Conservation (phyloP, 2,888 invertebrate species). For the Diadegma fenestrale region DNA sequence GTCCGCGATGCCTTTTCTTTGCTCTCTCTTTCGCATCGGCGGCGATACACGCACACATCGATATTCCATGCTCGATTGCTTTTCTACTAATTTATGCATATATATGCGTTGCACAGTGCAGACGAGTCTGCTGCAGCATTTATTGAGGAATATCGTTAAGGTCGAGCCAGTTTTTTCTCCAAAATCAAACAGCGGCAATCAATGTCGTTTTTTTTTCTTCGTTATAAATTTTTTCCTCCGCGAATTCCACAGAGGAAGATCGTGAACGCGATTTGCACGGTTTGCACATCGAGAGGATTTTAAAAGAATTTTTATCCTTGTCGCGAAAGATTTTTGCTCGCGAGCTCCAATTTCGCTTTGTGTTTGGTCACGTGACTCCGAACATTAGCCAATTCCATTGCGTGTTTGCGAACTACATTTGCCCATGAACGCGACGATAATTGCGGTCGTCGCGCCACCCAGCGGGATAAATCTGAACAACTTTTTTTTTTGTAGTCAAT, state of each 20-base stretch:
- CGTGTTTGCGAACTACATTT: background rate
- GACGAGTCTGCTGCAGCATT: conserved; percentile 14
- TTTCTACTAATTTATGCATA: conserved; percentile 47
- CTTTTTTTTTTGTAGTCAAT: too few species aligned
- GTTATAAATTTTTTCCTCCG: too few species aligned
- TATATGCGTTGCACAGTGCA: conserved; percentile 42
- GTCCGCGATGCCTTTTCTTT: conserved; percentile 64
- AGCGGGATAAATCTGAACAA: background rate
- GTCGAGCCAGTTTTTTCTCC: conserved; percentile 28
- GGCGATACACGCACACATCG: background rate
- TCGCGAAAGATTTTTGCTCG: background rate
- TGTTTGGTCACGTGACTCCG: background rate
- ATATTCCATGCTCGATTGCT: conserved; percentile 38
- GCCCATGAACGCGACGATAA: background rate
- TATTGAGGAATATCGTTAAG: conserved; percentile 30
- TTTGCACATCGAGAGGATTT: background rate
- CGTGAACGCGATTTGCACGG: background rate
- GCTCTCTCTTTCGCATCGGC: conserved; percentile 26
- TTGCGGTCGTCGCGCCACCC: background rate
- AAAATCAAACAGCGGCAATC: conserved; percentile 9
- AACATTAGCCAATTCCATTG: background rate
- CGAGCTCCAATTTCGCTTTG: background rate
- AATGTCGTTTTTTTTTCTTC: background rate
- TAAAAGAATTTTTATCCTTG: background rate
- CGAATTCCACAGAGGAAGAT: too few species aligned